phyloP scores from a whole-genome alignment of 2,888 invertebrate genomes.

The Ophraella communa region DNA sequence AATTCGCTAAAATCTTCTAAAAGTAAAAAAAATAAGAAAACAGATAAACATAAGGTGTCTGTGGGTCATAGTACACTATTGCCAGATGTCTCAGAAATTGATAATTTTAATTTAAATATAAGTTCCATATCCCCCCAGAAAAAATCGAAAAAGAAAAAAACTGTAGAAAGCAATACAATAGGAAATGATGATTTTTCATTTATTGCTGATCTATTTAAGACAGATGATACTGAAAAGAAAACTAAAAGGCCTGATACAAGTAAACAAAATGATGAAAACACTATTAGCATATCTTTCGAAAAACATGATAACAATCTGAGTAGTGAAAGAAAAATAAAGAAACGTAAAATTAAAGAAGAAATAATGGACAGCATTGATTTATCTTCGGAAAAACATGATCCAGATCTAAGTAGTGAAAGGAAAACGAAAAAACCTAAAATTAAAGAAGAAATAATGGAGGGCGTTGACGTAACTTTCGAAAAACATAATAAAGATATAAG shows the following conservation, averaged over 20 bases:
- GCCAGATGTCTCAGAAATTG: not conserved
- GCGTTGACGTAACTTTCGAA: not conserved
- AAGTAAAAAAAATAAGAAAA: constrained; percentile 21
- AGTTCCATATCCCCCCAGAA: not conserved
- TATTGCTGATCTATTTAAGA: not conserved
- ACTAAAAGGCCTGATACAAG: not conserved
- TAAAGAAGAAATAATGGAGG: not conserved
- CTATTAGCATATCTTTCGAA: not conserved
- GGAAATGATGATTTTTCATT: not conserved
- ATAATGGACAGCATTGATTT: no score
- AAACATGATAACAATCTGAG: not conserved
- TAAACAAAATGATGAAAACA: not conserved
- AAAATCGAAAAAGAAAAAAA: not conserved
- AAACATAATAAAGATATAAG: not conserved
- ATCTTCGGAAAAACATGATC: no score
- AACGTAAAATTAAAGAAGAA: constrained; percentile 4
- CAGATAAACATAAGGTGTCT: not conserved
- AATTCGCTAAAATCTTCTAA: constrained; percentile 21
- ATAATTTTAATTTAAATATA: not conserved
- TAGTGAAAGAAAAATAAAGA: not conserved
- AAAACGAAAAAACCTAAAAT: not conserved
- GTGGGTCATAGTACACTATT: constrained; percentile 5
- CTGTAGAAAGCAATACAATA: not conserved
- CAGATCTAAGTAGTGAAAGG: no score
- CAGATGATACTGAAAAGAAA: not conserved